These are phyloP conservation scores for Tinea pellionella DNA, from an alignment of 2,888 invertebrate species.

Conservation along the genomic window DNA sequence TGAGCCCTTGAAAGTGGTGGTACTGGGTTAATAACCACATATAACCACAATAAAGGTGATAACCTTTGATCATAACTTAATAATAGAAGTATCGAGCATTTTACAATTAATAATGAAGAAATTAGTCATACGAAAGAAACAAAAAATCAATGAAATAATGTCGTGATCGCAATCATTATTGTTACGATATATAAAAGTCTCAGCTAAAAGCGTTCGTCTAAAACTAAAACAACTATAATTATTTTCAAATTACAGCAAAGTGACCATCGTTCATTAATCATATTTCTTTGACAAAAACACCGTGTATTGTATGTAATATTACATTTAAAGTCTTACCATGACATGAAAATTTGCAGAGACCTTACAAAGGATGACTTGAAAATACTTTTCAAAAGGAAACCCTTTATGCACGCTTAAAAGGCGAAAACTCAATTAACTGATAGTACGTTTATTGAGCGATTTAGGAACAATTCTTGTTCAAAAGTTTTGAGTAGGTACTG, in stretches of 20 bases:
- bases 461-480: background rate
- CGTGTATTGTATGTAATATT: slow-evolving; percentile 1
- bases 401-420: slow-evolving; percentile 22
- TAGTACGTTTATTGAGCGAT: slow-evolving; percentile 2
- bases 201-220: background rate
- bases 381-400: background rate
- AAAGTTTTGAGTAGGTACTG: no score
- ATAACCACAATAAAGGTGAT: no score
- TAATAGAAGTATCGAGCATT: no score
- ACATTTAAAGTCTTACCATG: background rate
- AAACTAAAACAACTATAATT: slow-evolving; percentile 5
- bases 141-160: background rate
- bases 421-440: slow-evolving; percentile 33
- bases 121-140: background rate
- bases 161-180: background rate
- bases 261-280: slow-evolving; percentile 9
- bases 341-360: background rate
- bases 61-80: no score
- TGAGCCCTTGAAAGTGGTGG: no score
- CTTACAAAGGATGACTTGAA: background rate
- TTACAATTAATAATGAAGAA: background rate
- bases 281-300: background rate
- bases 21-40: no score
- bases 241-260: slow-evolving; percentile 10
- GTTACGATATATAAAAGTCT: background rate